Conservation (phyloP, 2,113 vertebrate genomes). For the Rhinolophus sinicus region DNA sequence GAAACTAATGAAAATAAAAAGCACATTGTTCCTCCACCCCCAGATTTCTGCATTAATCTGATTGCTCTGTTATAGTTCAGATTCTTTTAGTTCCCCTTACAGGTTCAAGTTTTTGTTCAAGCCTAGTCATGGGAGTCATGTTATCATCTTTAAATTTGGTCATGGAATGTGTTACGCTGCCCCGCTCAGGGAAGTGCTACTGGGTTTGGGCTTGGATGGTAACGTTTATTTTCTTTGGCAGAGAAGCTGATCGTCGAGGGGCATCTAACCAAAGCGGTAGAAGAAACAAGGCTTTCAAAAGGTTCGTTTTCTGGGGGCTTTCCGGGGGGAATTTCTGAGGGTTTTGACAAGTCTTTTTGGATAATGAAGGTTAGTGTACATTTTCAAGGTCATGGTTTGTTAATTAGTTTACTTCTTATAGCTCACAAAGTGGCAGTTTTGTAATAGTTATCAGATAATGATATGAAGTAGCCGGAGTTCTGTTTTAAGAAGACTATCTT, state of each 20-base stretch:
- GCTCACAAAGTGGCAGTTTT: slow-evolving; percentile 36
- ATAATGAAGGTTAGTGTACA: slow-evolving; percentile 57
- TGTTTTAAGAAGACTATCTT: slow-evolving; percentile 61
- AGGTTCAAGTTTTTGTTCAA: slow-evolving; percentile 82
- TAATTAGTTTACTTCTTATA: slow-evolving; percentile 50
- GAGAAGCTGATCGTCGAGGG: slow-evolving; percentile 91
- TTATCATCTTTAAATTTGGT: slow-evolving; percentile 89
- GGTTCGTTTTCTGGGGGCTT: slow-evolving; percentile 84
- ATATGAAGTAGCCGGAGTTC: slow-evolving; percentile 4
- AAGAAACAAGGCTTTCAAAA: slow-evolving; percentile 90
- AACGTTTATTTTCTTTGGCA: slow-evolving; percentile 90
- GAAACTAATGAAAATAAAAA: slow-evolving; percentile 45
- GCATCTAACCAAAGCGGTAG: slow-evolving; percentile 88
- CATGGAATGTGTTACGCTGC: slow-evolving; percentile 88
- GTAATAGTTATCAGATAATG: slow-evolving; percentile 18
- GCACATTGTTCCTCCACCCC: background rate
- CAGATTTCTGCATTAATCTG: slow-evolving; percentile 5
- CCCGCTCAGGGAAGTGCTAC: slow-evolving; percentile 80
- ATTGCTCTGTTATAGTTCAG: background rate
- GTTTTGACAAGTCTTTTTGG: slow-evolving; percentile 73
- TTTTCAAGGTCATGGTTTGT: slow-evolving; percentile 57
- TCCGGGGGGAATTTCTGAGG: slow-evolving; percentile 71
- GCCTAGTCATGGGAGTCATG: slow-evolving; percentile 84
- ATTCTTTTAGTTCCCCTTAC: slow-evolving; percentile 60
- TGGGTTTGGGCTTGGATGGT: slow-evolving; percentile 83